Percentiles rank a stretch among this genome's conserved stretches.
Conservation (phyloP, 2,113 vertebrate species). For the Fukomys damarensis region DNA sequence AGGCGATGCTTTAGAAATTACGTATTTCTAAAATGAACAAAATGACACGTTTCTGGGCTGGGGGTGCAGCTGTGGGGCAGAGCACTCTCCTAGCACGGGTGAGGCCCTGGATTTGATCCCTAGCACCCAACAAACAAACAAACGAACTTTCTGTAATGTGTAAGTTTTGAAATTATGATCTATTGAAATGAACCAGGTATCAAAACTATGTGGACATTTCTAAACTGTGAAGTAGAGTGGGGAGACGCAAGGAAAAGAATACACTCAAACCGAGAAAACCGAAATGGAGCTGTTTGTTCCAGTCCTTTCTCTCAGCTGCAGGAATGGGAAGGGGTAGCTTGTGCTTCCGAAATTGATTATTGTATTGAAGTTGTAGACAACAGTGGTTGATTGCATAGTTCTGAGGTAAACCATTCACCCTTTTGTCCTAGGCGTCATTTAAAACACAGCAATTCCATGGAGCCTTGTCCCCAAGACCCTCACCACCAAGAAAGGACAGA, state of each 20-base stretch:
- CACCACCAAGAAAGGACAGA: not conserved
- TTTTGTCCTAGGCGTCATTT: constrained; percentile 2
- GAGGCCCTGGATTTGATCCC: not conserved
- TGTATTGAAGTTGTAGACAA: not conserved
- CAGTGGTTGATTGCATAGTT: not conserved
- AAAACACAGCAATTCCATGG: not conserved
- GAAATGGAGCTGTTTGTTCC: not conserved
- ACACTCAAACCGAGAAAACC: not conserved
- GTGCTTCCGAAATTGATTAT: not conserved
- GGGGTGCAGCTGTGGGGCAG: too few species aligned
- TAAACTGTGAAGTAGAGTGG: not conserved
- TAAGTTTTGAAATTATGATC: not conserved
- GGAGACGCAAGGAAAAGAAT: not conserved
- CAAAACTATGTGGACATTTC: not conserved
- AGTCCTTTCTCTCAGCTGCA: not conserved
- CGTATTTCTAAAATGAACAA: not conserved
- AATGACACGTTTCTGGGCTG: not conserved
- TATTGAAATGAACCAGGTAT: not conserved
- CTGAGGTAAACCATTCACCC: not conserved
- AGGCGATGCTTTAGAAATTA: not conserved
- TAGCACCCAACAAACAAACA: not conserved
- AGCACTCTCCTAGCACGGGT: not conserved
- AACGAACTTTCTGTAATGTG: not conserved
- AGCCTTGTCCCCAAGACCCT: not conserved
- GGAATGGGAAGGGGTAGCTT: not conserved